Conservation (phyloP, 2,113 vertebrate genomes). For the Stercorarius parasiticus region DNA sequence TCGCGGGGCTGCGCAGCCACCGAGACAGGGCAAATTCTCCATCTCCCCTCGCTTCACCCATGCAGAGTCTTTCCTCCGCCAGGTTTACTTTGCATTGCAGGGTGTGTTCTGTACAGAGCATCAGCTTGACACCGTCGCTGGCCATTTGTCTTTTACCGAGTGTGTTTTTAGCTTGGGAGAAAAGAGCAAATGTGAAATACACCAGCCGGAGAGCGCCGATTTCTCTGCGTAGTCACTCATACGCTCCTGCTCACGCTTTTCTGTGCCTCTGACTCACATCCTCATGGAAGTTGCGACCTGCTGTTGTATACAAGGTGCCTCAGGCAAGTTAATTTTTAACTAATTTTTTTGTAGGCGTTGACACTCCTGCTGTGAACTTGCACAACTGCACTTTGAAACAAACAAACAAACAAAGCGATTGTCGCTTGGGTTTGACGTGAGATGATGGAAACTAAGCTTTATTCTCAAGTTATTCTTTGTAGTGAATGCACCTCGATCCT, state of each 20-base stretch:
- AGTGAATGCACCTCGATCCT: neutral
- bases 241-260: neutral
- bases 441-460: neutral
- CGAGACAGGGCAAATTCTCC: rapidly evolving
- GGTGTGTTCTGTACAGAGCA: neutral
- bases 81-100: neutral
- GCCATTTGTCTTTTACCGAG: neutral
- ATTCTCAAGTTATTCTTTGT: neutral
- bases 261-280: rapidly evolving
- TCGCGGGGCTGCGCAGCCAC: neutral
- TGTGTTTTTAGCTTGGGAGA: rapidly evolving
- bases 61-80: neutral
- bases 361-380: neutral
- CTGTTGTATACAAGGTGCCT: neutral
- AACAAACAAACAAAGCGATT: rapidly evolving
- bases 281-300: neutral
- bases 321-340: rapidly evolving
- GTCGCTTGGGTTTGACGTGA: neutral
- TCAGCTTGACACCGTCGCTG: rapidly evolving
- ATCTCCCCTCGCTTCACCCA: rapidly evolving
- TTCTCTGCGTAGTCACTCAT: rapidly evolving
- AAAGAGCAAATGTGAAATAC: neutral
- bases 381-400: neutral
- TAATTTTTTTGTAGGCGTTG: neutral
- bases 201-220: rapidly evolving